phyloP scores from a whole-genome alignment of 2,888 invertebrate genomes.

The Heliconius sara region DNA sequence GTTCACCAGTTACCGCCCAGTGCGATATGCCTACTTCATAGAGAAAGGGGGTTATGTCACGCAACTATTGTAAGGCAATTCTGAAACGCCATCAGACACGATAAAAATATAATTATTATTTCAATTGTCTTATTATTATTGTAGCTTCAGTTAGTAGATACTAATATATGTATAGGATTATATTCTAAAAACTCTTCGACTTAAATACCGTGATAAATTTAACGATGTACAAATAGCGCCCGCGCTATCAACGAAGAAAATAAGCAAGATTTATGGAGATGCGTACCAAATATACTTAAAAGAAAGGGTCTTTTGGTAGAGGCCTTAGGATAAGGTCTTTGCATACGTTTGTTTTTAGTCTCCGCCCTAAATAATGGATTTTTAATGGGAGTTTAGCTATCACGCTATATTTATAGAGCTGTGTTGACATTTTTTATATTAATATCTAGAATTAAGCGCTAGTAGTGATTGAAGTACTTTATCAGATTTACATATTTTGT shows the following conservation, averaged over 20 bases:
- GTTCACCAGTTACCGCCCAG: too few species aligned
- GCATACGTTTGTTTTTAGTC: slow-evolving; percentile 7
- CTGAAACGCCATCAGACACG: too few species aligned
- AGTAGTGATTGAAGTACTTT: too few species aligned
- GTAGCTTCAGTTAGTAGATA: background rate
- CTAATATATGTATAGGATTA: background rate
- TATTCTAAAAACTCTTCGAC: slow-evolving; percentile 8
- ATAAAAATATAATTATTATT: too few species aligned
- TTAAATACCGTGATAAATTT: background rate
- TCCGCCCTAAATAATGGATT: background rate
- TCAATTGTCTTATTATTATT: too few species aligned
- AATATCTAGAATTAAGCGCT: too few species aligned
- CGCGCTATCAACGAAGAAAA: slow-evolving; percentile 17
- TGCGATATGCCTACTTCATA: too few species aligned
- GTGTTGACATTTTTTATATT: background rate
- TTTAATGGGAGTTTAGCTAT: background rate
- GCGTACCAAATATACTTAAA: slow-evolving; percentile 16
- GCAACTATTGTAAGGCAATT: too few species aligned
- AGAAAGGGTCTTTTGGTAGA: slow-evolving; percentile 9
- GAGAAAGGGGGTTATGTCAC: too few species aligned
- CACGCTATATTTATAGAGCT: too few species aligned
- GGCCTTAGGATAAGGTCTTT: background rate
- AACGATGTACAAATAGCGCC: slow-evolving; percentile 20
- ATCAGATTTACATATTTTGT: background rate
- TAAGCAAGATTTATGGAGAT: slow-evolving; percentile 25